Evolutionary conservation across 2,113 vertebrate genomes (phyloP), one percentile per base, ranked within the genome.

Genomic region (Genyomyrus donnyi): DNA sequence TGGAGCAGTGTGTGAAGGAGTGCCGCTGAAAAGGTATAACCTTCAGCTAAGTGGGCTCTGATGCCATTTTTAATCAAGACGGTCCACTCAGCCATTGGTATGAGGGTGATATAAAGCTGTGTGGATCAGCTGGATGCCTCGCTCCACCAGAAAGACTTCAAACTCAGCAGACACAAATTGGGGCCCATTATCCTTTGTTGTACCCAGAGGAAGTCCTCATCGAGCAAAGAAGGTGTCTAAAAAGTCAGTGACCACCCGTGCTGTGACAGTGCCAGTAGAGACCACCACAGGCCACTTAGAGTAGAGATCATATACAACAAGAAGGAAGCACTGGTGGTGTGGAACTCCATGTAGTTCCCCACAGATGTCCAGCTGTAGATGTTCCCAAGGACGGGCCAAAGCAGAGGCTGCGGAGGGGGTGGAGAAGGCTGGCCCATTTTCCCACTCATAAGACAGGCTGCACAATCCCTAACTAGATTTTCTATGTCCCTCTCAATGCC

Each of bases 301-400:
- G 31, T 53, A 58, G 7, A 88, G 62, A 31, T 90, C 62, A 88
- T 70, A 87, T 21, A 46, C n/a, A 7, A 87, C 42, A 19, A 90
- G 45, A 39, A 90, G 49, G 56, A 90, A 87, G 1, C 35, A 0
- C 58, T 74, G 85, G 45, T 90, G 58, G 58, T 66, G 58, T 5
- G 48, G 85, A 27, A 52, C 58, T 17, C 89, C 46, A 52, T 4
- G 3, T 19, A n/a, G 58, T 31, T 39, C 45, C 19, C 56, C 58
- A 50, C 58, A 87, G 46, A 90, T 74, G 85, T 90, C 56, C 9
- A 87, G 42, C 31, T 66, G 52, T 6, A 90, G 39, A 46, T 85
- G 80, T n/a, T 88, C 45, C 90, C 90, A 90, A 80, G 88, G 77
- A 27, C 58, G 19, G 42, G 53, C 53, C 77, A 85, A 35, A 31